Evolutionary conservation across 2,888 invertebrate species (phyloP), one percentile per base, ranked within the genome.

Genomic region (Quadroppia sp.): DNA sequence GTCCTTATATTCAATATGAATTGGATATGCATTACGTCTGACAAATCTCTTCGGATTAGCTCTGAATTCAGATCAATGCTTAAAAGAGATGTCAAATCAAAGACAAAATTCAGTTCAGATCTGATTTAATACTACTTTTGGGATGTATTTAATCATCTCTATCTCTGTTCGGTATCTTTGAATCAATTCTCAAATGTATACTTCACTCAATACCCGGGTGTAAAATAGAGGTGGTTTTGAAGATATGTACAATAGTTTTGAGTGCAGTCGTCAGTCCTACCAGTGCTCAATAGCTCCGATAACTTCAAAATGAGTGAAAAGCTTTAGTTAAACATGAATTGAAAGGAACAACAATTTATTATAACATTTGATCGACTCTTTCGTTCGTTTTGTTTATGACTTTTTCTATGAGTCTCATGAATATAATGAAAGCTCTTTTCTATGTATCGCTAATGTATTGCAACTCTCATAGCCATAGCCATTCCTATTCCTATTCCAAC

Each of bases 81-180:
- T 69, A 69, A 69, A 69, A 69, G 69, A 69, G 69, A 69, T 13
- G 69, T 69, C 69, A 69, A 69, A 69, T 25, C 42, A 42, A 28
- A 23, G 28, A 69, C 17, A 69, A 15, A 11, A 11, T 45, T 15
- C 11, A 28, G 15, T 64, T 64, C n/a, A 36, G 36, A 20, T 30
- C 32, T 32, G 32, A 32, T 32, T 64, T 64, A 64, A 45, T 45
- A 28, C 28, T 69, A 20, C 69, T 45, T 45, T 69, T 69, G 42
- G 69, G 69, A 69, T 45, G 40, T 42, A 23, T 45, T 45, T 13
- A 40, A 42, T 45, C 45, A 40, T 69, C 23, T 13, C 11, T 69
- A 40, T 69, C 69, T 42, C 40, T 69, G 42, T 11, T 69, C 69
- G 40, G 42, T 69, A 42, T 69, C 69, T 69, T 42, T 42, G n/a